A percentile compares a stretch with the other conserved stretches of the same genome.
These are phyloP conservation scores for Xerus inauris DNA, from an alignment of 2,113 vertebrate species.

Conservation along the genomic window DNA sequence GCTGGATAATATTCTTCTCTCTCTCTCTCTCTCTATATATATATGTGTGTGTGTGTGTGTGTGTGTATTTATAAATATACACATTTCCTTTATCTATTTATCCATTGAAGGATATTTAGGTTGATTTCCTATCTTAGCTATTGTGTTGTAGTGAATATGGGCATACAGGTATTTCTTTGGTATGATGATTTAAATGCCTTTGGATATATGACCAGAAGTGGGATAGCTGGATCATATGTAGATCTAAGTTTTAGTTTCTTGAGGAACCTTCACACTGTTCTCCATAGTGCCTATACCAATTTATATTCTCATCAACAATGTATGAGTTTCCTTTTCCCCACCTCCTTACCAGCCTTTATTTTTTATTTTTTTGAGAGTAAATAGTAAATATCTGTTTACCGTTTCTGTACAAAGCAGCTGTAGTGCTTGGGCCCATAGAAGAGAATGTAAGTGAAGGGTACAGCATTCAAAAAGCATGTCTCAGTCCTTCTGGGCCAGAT, in stretches of 20 bases:
- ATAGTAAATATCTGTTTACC: conserved; percentile 67
- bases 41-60: no score
- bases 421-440: not conserved
- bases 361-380: conserved; percentile 48
- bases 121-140: not conserved
- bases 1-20: not conserved
- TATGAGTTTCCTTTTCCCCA: not conserved
- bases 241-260: not conserved
- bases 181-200: not conserved
- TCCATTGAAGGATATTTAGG: not conserved
- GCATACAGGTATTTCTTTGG: not conserved
- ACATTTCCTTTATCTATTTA: not conserved
- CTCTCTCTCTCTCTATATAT: not conserved
- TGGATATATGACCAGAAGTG: not conserved
- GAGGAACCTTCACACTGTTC: not conserved
- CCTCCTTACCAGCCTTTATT: not conserved
- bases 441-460: not conserved
- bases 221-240: not conserved
- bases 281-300: not conserved
- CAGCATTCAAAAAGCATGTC: conserved; percentile 53
- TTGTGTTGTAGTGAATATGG: not conserved
- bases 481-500: conserved; percentile 30
- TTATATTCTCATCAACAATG: not conserved
- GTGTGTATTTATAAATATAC: no score
- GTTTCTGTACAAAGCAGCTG: conserved; percentile 50